Evolutionary conservation across 2,113 vertebrate genomes (phyloP), one percentile per base, ranked within the genome.

Genomic region (Genyomyrus donnyi): DNA sequence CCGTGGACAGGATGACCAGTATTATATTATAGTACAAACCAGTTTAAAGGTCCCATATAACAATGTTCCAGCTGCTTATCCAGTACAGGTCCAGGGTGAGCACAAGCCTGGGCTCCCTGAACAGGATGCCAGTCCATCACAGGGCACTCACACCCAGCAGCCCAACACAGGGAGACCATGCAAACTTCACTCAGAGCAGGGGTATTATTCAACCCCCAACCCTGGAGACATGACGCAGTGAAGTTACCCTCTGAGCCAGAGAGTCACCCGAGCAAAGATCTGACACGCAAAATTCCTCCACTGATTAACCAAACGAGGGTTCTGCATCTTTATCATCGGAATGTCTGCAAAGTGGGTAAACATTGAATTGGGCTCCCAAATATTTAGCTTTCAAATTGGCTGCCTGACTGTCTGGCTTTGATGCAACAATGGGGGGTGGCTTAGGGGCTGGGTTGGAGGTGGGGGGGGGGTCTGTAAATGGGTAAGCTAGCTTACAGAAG

Each of bases 381-480:
- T 88, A 88, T 88, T 88, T 88, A 88, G 52, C 56, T 87, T 50
- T 66, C 53, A 88, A 88, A 88, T 62, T 88, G 87, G 86, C 86
- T 88, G 86, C 15, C 31, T 56, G 86, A 56, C 52, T 27, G 52
- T 53, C 50, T 31, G 86, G 53, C 87, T 88, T 88, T 88, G 87
- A 88, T 45, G 39, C 35, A 31, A 7, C 53, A 42, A 42, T n/a
- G 35, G 11, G 15, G 58, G 52, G 50, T 58, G 52, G 35, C 17
- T 58, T 88, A 52, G 50, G 85, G 17, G 80, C 35, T 21, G 42
- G 48, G 39, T 42, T 42, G 39, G 39, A 42, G 39, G 39, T 42
- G 39, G 39, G 39, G 85, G 85, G 85, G 80, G 80, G 3, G 80
- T 42, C 42, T 46, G 24, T 45, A 21, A 77, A 77, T 11, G 31